Conservation (phyloP, 2,888 invertebrate genomes). For the Globia sparganii region DNA sequence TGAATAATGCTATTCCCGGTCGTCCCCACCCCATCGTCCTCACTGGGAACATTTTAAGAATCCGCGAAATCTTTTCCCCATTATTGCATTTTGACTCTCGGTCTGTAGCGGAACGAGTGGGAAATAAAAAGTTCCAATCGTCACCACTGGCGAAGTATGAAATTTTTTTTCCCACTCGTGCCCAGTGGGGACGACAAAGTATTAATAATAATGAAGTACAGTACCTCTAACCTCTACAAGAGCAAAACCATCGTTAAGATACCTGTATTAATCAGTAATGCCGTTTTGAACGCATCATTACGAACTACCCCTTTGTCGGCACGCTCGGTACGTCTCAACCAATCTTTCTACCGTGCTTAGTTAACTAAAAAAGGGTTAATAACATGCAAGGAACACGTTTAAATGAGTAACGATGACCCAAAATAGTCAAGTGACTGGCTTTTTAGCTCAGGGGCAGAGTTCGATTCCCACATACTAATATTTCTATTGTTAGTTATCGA, state of each 20-base stretch:
- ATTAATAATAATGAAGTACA: no score
- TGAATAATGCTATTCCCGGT: no score
- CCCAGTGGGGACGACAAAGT: no score
- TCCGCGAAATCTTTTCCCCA: no score
- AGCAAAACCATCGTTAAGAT: not conserved
- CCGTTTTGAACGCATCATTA: not conserved
- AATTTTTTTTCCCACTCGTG: no score
- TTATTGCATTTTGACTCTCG: no score
- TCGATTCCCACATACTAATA: constrained; percentile 47
- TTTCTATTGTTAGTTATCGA: constrained; percentile 22
- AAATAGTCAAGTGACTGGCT: constrained; percentile 21
- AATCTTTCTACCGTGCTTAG: constrained; percentile 22
- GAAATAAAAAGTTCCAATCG: no score
- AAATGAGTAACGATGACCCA: constrained; percentile 29
- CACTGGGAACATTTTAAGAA: no score
- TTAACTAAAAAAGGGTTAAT: constrained; percentile 39
- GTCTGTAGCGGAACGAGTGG: no score
- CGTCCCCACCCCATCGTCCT: no score
- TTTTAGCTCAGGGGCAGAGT: constrained; percentile 35
- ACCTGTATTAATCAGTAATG: not conserved
- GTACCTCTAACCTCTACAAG: not conserved
- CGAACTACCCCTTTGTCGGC: not conserved
- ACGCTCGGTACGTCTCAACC: constrained; percentile 3
- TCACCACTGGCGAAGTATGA: no score
- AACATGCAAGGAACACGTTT: constrained; percentile 34